A percentile compares a stretch with the other conserved stretches of the same genome.
Conservation (phyloP, 64 coral and sea anemone species). For the Porites australiensis region DNA sequence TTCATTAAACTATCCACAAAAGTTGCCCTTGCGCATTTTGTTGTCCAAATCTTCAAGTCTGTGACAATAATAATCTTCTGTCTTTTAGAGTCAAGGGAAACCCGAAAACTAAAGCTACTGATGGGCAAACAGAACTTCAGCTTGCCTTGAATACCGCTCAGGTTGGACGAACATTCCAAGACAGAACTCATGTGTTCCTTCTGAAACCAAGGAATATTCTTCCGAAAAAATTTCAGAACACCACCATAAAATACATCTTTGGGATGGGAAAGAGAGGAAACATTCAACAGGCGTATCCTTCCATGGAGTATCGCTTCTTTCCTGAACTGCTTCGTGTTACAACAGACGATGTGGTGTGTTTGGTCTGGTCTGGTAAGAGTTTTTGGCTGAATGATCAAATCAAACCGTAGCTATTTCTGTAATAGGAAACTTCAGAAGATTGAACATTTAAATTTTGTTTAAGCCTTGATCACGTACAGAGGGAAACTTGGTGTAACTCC, state of each 20-base stretch:
- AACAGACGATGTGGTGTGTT: conserved; percentile 62
- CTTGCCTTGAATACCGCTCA: conserved; percentile 50
- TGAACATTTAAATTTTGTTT: background rate
- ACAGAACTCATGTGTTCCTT: conserved; percentile 60
- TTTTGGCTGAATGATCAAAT: conserved; percentile 12
- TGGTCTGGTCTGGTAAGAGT: conserved; percentile 63
- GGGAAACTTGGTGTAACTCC: too few species aligned
- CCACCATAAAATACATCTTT: conserved; percentile 40
- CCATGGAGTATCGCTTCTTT: conserved; percentile 67
- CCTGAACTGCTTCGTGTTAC: conserved; percentile 55
- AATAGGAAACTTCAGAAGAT: conserved; percentile 1
- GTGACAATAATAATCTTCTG: background rate
- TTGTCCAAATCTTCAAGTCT: conserved; percentile 5
- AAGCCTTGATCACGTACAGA: too few species aligned
- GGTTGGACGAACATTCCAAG: conserved; percentile 46
- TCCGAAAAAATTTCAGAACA: conserved; percentile 9
- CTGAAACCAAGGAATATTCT: conserved; percentile 31
- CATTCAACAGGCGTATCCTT: conserved; percentile 44
- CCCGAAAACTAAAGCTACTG: conserved; percentile 43
- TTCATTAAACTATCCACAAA: background rate
- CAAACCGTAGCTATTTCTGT: background rate
- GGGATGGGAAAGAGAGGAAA: conserved; percentile 73
- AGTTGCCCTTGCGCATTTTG: conserved; percentile 6
- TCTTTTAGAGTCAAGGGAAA: conserved; percentile 23
- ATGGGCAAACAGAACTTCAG: conserved; percentile 8